Evolutionary conservation across 2,113 vertebrate genomes (phyloP).

Genomic region (Craseonycteris thonglongyai): DNA sequence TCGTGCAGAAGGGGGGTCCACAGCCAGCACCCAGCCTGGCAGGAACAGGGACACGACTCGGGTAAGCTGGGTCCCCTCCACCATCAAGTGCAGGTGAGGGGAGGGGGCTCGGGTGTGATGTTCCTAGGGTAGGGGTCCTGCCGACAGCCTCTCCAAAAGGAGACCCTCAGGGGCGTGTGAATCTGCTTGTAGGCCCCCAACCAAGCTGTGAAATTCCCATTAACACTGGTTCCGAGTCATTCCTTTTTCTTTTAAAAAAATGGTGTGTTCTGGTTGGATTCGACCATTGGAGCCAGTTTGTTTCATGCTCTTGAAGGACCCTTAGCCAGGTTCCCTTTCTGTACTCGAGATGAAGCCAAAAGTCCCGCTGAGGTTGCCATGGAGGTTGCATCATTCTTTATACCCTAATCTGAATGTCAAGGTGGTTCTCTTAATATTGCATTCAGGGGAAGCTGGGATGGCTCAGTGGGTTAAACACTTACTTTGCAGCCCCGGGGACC

Average conservation of each 20-base stretch:
- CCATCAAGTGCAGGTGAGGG: accelerated
- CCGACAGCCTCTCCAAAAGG: accelerated
- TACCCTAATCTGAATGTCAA: not conserved
- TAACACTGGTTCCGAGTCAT: not conserved
- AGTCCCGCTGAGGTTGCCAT: not conserved
- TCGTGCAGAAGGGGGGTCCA: constrained; percentile 80
- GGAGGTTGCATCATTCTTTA: not conserved
- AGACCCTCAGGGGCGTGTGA: not conserved
- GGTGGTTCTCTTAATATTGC: accelerated
- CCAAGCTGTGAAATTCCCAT: not conserved
- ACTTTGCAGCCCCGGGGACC: too few relatives aligned
- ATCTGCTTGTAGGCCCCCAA: accelerated
- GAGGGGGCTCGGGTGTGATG: not conserved
- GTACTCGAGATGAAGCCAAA: not conserved
- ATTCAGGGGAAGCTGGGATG: too few relatives aligned
- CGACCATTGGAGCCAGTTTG: not conserved
- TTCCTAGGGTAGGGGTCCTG: not conserved
- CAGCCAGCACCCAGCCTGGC: constrained; percentile 76
- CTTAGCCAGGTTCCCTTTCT: not conserved
- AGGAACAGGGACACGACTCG: constrained; percentile 79
- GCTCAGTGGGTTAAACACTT: too few relatives aligned
- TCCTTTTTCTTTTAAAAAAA: not conserved
- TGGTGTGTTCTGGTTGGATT: accelerated
- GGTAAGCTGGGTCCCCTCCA: constrained; percentile 78
- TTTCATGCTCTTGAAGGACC: not conserved